Evolutionary conservation across 2,797 vertebrate genomes (phyloP).

Genomic region (Anas capensis): DNA sequence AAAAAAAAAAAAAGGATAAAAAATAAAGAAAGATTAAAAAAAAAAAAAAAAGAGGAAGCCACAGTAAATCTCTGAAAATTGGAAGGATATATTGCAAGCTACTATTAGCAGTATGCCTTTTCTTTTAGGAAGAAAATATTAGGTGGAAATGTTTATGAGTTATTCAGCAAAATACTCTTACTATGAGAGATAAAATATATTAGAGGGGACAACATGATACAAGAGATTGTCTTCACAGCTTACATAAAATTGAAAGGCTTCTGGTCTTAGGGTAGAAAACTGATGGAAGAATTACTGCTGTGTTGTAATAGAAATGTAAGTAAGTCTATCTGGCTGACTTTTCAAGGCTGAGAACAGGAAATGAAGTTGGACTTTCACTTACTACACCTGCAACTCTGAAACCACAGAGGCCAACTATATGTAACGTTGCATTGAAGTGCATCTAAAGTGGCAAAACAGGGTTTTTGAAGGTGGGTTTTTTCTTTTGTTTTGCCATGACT

Average conservation of each 20-base stretch:
- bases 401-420: neutral
- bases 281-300: neutral
- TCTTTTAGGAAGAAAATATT: neutral
- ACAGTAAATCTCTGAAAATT: neutral
- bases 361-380: neutral
- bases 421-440: neutral
- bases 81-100: neutral
- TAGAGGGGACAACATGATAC: neutral
- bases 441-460: neutral
- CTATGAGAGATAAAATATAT: neutral
- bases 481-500: neutral
- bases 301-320: neutral
- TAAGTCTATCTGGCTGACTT: neutral
- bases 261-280: neutral
- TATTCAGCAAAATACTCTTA: neutral
- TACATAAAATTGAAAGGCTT: neutral
- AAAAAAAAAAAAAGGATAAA: no score
- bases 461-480: accelerated
- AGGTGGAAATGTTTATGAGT: neutral
- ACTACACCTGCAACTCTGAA: neutral
- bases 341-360: neutral
- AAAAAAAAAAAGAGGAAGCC: neutral
- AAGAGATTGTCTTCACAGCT: neutral
- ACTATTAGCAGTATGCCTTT: neutral
- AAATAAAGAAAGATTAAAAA: no score